phyloP scores from a whole-genome alignment of 2,797 vertebrate species.

The Pseudochaenichthys georgianus region DNA sequence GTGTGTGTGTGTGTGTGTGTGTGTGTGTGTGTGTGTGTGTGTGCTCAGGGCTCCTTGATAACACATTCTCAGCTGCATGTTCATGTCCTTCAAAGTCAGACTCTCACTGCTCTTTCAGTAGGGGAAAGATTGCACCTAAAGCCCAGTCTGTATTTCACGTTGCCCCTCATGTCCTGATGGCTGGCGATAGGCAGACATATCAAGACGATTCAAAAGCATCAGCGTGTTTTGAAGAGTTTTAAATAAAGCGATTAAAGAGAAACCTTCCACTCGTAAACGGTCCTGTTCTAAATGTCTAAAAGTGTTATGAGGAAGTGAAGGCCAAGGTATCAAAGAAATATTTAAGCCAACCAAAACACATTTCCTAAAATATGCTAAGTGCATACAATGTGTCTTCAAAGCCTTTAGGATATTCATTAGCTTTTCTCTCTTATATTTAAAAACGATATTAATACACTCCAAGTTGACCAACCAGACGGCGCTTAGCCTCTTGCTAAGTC shows the following conservation, averaged over 20 bases:
- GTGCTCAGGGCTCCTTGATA: slow-evolving; percentile 39
- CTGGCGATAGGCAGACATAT: not conserved
- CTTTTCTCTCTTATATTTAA: no score
- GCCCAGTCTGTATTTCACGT: not conserved
- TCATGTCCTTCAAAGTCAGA: slow-evolving; percentile 42
- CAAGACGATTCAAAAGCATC: not conserved
- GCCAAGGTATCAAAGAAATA: no score
- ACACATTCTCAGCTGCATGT: slow-evolving; percentile 41
- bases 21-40: slow-evolving; percentile 5
- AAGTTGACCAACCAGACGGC: no score
- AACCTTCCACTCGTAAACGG: no score
- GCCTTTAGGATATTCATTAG: no score
- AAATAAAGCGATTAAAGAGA: slow-evolving; percentile 9
- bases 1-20: not conserved
- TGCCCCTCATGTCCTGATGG: not conserved
- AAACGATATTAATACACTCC: no score
- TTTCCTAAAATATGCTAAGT: no score
- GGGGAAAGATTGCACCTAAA: not conserved
- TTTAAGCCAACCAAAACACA: no score
- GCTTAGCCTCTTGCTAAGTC: no score
- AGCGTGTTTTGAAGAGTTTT: not conserved
- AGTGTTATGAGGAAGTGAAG: no score
- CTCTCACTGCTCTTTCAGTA: slow-evolving; percentile 28
- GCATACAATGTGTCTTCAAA: no score
- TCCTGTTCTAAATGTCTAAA: no score